Evolutionary conservation across 2,113 vertebrate genomes (phyloP).

Genomic region (Gracilinanus agilis): DNA sequence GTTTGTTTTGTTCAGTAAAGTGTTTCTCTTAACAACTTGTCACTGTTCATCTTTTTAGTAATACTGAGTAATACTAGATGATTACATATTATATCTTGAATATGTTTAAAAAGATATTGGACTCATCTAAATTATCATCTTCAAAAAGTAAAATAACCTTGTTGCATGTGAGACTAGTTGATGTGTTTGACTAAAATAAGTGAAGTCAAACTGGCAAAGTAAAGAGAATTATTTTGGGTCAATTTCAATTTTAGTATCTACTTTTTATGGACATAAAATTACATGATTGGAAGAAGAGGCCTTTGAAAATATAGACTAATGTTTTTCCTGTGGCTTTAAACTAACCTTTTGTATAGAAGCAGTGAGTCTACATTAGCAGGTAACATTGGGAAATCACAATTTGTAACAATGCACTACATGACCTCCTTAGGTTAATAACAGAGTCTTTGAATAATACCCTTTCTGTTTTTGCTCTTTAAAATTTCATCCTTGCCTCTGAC

Average conservation of each 20-base stretch:
- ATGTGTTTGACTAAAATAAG: not conserved
- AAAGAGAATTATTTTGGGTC: not conserved
- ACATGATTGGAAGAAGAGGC: not conserved
- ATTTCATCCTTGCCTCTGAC: not conserved
- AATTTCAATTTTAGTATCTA: not conserved
- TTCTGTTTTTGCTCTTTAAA: not conserved
- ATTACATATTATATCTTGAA: not conserved
- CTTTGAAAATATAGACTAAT: conserved; percentile 22
- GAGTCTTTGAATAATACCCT: conserved; percentile 16
- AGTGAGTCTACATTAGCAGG: conserved; percentile 5
- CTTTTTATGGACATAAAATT: not conserved
- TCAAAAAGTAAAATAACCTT: conserved; percentile 34
- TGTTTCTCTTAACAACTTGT: not conserved
- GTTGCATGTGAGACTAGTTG: not conserved
- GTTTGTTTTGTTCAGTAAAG: not conserved
- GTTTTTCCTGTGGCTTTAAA: not conserved
- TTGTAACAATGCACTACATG: not conserved
- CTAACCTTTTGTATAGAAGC: conserved; percentile 7
- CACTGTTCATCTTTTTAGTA: conserved; percentile 4
- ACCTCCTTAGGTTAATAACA: conserved; percentile 18
- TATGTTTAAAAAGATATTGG: conserved; percentile 4
- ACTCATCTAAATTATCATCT: not conserved
- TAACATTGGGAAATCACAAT: not conserved
- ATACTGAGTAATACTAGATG: not conserved
- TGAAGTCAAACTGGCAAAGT: not conserved